Conservation (phyloP, 2,113 vertebrate genomes). For the Tetraodon nigroviridis region DNA sequence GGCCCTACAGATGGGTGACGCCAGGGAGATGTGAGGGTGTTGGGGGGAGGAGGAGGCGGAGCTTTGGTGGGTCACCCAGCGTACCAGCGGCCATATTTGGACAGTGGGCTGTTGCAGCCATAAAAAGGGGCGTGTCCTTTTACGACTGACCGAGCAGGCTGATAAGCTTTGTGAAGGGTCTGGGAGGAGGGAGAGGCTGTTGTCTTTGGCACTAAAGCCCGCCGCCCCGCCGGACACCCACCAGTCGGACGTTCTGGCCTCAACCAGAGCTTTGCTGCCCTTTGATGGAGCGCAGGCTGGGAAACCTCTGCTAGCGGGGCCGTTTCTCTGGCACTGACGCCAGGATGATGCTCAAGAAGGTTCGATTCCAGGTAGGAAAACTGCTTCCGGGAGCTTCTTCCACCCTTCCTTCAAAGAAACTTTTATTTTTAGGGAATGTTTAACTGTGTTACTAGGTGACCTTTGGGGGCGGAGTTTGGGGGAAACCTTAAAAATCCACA, state of each 20-base stretch:
- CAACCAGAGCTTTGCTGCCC: background rate
- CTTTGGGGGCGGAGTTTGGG: background rate
- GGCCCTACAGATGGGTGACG: conserved; percentile 45
- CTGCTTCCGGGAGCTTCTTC: background rate
- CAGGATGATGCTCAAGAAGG: conserved; percentile 64
- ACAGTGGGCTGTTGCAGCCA: conserved; percentile 46
- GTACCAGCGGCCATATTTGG: conserved; percentile 49
- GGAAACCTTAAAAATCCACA: too few relatives aligned
- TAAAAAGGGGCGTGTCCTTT: conserved; percentile 70
- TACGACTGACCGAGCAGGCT: conserved; percentile 65
- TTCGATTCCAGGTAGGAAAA: conserved; percentile 63
- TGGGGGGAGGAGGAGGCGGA: background rate
- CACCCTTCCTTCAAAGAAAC: background rate
- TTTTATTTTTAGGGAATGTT: background rate
- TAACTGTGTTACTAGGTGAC: background rate
- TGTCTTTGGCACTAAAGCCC: conserved; percentile 48
- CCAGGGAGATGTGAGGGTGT: conserved; percentile 7
- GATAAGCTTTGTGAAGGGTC: conserved; percentile 47
- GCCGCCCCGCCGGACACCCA: conserved; percentile 19
- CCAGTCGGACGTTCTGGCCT: conserved; percentile 26
- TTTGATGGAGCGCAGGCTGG: conserved; percentile 17
- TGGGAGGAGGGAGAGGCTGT: conserved; percentile 54
- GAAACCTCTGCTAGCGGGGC: background rate
- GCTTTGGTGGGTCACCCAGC: conserved; percentile 31
- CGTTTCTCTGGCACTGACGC: background rate